phyloP scores from a whole-genome alignment of 2,888 invertebrate genomes.

The Eudemis profundana region DNA sequence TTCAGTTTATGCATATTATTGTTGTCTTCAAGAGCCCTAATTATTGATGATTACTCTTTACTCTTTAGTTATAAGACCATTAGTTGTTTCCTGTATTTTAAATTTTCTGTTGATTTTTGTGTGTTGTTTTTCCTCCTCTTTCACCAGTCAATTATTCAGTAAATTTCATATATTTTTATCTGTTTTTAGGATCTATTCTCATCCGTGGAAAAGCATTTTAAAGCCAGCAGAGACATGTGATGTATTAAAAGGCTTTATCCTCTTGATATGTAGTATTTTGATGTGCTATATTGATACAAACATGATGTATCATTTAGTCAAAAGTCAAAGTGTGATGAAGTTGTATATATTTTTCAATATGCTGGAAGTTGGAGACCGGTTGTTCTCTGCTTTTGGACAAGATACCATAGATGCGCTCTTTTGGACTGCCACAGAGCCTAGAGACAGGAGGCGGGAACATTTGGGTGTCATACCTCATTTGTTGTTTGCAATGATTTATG shows the following conservation, averaged over 20 bases:
- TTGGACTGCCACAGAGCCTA: conserved; percentile 99
- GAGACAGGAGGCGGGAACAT: conserved; percentile 92
- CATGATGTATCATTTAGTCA: conserved; percentile 98
- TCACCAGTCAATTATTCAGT: conserved; percentile 19
- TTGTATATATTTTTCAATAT: conserved; percentile 99
- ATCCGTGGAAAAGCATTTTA: conserved; percentile 84
- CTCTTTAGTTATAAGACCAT: too few relatives aligned
- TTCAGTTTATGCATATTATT: too few relatives aligned
- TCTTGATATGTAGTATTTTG: conserved; percentile 91
- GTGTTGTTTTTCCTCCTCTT: too few relatives aligned
- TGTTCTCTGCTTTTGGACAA: conserved; percentile 98
- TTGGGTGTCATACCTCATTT: conserved; percentile 96
- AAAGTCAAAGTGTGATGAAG: conserved; percentile 99
- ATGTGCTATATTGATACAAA: conserved; percentile 98
- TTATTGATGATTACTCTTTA: too few relatives aligned
- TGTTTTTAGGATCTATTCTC: conserved; percentile 68
- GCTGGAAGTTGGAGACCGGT: conserved; percentile 98
- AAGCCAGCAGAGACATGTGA: conserved; percentile 98
- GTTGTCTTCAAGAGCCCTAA: too few relatives aligned
- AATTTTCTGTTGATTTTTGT: too few relatives aligned
- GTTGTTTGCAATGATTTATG: conserved; percentile 96
- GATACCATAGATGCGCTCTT: conserved; percentile 99
- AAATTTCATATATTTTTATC: conserved; percentile 9
- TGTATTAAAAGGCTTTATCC: conserved; percentile 95
- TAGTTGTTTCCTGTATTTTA: too few relatives aligned